phyloP scores from a whole-genome alignment of 1,140 invertebrate species.

The Zaprionus capensis region DNA sequence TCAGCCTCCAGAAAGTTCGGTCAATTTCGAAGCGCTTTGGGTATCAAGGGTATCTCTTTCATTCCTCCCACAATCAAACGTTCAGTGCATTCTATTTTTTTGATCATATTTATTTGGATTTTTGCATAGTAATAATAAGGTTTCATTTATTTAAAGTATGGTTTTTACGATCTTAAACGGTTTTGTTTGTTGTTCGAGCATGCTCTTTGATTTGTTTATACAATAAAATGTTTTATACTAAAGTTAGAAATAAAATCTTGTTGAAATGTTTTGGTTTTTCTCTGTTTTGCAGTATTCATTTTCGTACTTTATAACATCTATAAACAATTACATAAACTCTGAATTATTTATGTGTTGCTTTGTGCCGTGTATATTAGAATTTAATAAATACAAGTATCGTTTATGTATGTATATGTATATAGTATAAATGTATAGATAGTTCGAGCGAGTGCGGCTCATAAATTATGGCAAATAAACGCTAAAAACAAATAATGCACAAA shows the following conservation, averaged over 20 bases:
- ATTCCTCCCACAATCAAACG: neutral
- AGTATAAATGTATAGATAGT: slow-evolving; percentile 25
- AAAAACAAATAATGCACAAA: slow-evolving; percentile 31
- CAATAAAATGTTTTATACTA: slow-evolving; percentile 75
- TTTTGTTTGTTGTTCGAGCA: slow-evolving; percentile 17
- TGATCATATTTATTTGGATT: slow-evolving; percentile 75
- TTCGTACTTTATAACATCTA: slow-evolving; percentile 53
- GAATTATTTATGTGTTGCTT: slow-evolving; percentile 54
- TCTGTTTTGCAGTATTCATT: slow-evolving; percentile 22
- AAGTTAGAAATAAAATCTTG: slow-evolving; percentile 74
- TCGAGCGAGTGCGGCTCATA: slow-evolving; percentile 49
- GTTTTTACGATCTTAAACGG: slow-evolving; percentile 48
- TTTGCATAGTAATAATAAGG: slow-evolving; percentile 78
- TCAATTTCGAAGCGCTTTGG: no score
- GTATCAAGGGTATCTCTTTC: neutral
- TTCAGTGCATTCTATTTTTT: slow-evolving; percentile 29
- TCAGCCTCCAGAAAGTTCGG: no score
- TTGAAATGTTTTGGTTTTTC: slow-evolving; percentile 63
- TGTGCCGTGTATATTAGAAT: slow-evolving; percentile 13
- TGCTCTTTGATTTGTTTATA: slow-evolving; percentile 58
- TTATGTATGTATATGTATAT: slow-evolving; percentile 15
- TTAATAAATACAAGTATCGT: slow-evolving; percentile 24
- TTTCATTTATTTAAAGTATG: slow-evolving; percentile 65
- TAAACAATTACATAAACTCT: slow-evolving; percentile 61
- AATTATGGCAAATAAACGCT: slow-evolving; percentile 62